phyloP scores from a whole-genome alignment of 2,888 invertebrate genomes.

The Athetis lepigone region DNA sequence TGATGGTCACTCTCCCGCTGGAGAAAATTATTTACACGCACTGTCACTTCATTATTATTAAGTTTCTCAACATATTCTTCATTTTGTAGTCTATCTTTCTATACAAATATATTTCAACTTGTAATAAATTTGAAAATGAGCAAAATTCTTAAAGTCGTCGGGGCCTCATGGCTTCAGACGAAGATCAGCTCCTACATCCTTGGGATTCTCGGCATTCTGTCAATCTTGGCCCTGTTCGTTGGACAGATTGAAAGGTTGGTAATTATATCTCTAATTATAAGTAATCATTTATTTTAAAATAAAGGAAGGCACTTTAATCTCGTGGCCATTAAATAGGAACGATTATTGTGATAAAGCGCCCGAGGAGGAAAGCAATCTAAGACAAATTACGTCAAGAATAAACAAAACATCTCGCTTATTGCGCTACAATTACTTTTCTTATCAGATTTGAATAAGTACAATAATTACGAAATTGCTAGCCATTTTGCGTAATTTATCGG shows the following conservation, averaged over 20 bases:
- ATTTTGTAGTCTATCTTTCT: slow-evolving; percentile 83
- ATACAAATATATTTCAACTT: slow-evolving; percentile 58
- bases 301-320: slow-evolving; percentile 38
- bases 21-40: slow-evolving; percentile 86
- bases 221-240: slow-evolving; percentile 92
- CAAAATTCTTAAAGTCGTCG: slow-evolving; percentile 94
- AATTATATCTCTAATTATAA: slow-evolving; percentile 17
- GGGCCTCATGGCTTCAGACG: slow-evolving; percentile 94
- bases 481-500: slow-evolving; percentile 15
- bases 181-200: slow-evolving; percentile 94
- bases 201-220: slow-evolving; percentile 92
- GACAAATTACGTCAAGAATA: slow-evolving; percentile 42
- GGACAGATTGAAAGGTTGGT: slow-evolving; percentile 92
- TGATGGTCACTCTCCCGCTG: slow-evolving; percentile 86
- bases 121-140: slow-evolving; percentile 75
- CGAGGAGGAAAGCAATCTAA: slow-evolving; percentile 24
- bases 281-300: slow-evolving; percentile 24
- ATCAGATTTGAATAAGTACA: slow-evolving; percentile 29
- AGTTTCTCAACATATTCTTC: slow-evolving; percentile 88
- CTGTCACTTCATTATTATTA: slow-evolving; percentile 91
- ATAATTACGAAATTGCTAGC: slow-evolving; percentile 28
- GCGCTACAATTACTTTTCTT: slow-evolving; percentile 35
- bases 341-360: slow-evolving; percentile 30
- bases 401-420: slow-evolving; percentile 32
- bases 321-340: slow-evolving; percentile 8